A percentile compares a stretch with the other conserved stretches of the same genome.
Conservation (phyloP, 2,888 invertebrate species). For the Holacanthella duospinosa region DNA sequence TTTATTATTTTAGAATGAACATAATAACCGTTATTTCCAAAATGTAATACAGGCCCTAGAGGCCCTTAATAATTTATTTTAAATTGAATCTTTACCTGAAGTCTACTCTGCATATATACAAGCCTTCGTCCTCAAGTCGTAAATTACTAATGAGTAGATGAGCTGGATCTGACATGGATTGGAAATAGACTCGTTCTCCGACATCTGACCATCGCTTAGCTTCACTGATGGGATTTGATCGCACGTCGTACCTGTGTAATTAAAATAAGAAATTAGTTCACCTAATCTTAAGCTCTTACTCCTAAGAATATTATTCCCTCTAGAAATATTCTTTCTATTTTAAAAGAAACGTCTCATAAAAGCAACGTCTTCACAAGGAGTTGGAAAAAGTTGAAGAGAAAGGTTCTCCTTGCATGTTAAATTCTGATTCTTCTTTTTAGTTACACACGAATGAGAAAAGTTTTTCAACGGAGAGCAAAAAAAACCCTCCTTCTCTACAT, state of each 20-base stretch:
- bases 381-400: background rate
- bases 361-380: background rate
- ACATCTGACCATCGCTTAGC: constrained; percentile 34
- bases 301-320: too few species aligned
- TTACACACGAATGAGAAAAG: background rate
- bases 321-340: background rate
- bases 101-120: constrained; percentile 79
- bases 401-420: background rate
- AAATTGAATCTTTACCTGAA: too few species aligned
- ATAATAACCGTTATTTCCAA: too few species aligned
- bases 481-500: too few species aligned
- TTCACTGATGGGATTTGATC: constrained; percentile 31
- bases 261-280: constrained; percentile 8
- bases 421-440: background rate
- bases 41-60: too few species aligned
- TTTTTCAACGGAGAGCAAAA: background rate
- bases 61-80: too few species aligned
- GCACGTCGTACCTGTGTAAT: constrained; percentile 34
- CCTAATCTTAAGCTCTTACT: background rate
- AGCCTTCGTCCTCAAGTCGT: constrained; percentile 45
- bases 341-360: background rate
- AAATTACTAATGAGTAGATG: constrained; percentile 35
- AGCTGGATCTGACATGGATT: constrained; percentile 35
- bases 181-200: constrained; percentile 36
- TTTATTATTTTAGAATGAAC: too few species aligned